Evolutionary conservation across 2,797 vertebrate genomes (phyloP), one percentile per base, ranked within the genome.

Genomic region (Hoplostethus atlanticus): DNA sequence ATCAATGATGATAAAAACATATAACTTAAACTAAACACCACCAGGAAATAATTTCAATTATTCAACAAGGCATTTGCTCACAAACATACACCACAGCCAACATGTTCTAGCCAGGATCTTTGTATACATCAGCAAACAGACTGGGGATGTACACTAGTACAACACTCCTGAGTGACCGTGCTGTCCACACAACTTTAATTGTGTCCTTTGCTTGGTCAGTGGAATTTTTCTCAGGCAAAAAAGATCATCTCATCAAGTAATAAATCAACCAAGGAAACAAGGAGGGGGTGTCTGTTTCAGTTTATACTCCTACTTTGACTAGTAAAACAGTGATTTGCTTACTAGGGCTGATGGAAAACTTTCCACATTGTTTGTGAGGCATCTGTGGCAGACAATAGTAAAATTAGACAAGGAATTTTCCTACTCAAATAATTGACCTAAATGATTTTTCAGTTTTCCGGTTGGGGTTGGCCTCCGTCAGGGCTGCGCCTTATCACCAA

Each of bases 291-390:
- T 48, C 47, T 17, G 21, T 21, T 6, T 17, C 16, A 47, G 46
- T 47, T n/a, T 7, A 5, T 21, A 13, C 13, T 21, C 11, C 59
- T 59, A 42, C 8, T 85, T 86, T 85, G 73, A 78, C 59, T 81
- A 75, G 80, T 68, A 87, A 85, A 90, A 6, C 12, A 51, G 12
- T 17, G 2, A 1, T 81, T 83, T 73, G 70, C 63, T 65, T 72
- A 42, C 4, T 15, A 6, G 16, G 47, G 38, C 42, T 15, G 6
- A 58, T 51, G 51, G 11, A 74, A 64, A 13, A 21, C 2, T 16
- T 11, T 2, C 7, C 38, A 62, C 15, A 28, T 16, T 58, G 13
- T 59, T 36, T 12, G 1, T 53, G 44, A 57, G n/a, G 28, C 28
- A 53, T 44, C 3, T 54, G 60, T 36, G 25, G 47, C 7, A 12